Percentiles rank a stretch among this genome's conserved stretches.
Evolutionary conservation across 2,888 invertebrate species (phyloP).

Genomic region (Scrobipalpa costella): DNA sequence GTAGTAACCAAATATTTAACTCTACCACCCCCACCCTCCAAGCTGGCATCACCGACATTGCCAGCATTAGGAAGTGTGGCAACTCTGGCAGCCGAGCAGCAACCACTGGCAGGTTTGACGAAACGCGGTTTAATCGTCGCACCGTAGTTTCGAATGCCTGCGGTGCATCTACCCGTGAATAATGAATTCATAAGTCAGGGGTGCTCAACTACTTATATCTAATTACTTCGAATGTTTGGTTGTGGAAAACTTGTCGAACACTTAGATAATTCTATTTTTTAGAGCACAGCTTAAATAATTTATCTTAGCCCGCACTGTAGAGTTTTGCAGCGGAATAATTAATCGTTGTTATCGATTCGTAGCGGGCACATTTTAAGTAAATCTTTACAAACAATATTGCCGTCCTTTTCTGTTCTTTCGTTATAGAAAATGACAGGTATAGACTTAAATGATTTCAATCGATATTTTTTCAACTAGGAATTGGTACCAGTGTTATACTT

Average conservation of each 20-base stretch:
- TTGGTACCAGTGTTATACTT: too few relatives aligned
- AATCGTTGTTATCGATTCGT: too few relatives aligned
- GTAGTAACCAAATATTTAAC: neutral
- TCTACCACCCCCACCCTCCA: neutral
- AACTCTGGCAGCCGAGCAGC: conserved; percentile 35
- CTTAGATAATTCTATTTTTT: too few relatives aligned
- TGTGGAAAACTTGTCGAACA: neutral
- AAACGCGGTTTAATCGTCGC: conserved; percentile 64
- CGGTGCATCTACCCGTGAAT: conserved; percentile 52
- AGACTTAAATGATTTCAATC: too few relatives aligned
- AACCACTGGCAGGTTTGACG: conserved; percentile 43
- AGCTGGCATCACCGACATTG: conserved; percentile 33
- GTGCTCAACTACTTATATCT: neutral
- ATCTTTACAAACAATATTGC: too few relatives aligned
- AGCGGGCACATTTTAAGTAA: too few relatives aligned
- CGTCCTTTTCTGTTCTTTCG: too few relatives aligned
- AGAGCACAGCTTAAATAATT: too few relatives aligned
- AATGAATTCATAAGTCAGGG: conserved; percentile 51
- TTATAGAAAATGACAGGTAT: too few relatives aligned
- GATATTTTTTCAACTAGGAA: too few relatives aligned
- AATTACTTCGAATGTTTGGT: neutral
- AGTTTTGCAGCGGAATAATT: too few relatives aligned
- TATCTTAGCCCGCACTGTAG: too few relatives aligned
- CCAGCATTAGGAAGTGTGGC: conserved; percentile 62
- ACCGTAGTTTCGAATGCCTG: conserved; percentile 57